A percentile compares a stretch with the other conserved stretches of the same genome.
phyloP scores from a whole-genome alignment of 2,797 vertebrate genomes.

The Diglossa cyanea region DNA sequence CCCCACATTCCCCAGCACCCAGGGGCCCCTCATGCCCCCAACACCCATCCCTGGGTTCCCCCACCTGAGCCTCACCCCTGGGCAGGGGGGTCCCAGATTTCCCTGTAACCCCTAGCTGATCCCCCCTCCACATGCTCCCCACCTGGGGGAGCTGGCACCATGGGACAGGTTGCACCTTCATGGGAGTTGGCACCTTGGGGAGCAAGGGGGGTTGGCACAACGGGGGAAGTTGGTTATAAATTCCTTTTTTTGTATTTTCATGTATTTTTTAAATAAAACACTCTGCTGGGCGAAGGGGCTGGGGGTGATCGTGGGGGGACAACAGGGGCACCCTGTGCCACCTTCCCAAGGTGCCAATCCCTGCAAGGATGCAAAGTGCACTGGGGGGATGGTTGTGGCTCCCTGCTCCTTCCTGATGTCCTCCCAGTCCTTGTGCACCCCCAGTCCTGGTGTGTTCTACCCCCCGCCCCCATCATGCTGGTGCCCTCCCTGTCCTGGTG shows the following conservation, averaged over 20 bases:
- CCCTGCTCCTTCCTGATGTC: neutral
- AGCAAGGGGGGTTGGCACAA: neutral
- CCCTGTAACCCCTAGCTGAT: neutral
- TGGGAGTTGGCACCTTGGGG: neutral
- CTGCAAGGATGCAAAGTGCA: neutral
- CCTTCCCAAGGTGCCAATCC: neutral
- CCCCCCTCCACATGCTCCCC: neutral
- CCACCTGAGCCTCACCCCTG: neutral
- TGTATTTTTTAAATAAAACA: conserved; percentile 3
- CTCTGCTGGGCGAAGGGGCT: neutral
- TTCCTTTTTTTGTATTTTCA: neutral
- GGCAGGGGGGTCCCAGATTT: neutral
- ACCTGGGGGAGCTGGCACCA: neutral
- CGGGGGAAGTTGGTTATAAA: neutral
- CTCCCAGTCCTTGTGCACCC: neutral
- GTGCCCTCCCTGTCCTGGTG: neutral
- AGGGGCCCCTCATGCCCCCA: neutral
- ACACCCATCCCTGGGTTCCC: neutral
- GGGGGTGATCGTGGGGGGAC: neutral
- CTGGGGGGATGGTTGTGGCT: neutral
- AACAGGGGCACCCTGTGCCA: neutral
- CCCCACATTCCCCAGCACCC: neutral
- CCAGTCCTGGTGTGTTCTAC: neutral
- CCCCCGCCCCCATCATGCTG: neutral
- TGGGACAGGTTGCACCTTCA: accelerated